A percentile compares a stretch with the other conserved stretches of the same genome.
Evolutionary conservation across 2,888 invertebrate species (phyloP).

Genomic region (Trachelus stipa): DNA sequence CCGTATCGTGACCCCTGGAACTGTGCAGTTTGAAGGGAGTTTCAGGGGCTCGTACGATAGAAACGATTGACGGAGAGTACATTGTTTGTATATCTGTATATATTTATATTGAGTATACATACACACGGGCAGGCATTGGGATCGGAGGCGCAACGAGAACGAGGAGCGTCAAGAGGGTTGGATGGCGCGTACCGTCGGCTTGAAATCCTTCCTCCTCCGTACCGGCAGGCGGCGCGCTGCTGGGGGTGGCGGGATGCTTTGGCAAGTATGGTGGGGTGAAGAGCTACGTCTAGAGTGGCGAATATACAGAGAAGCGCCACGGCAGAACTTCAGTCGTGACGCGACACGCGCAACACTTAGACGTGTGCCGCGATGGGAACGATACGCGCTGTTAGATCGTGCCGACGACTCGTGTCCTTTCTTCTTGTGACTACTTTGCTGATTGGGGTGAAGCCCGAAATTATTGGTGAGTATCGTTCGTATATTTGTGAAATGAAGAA

Average conservation of each 20-base stretch:
- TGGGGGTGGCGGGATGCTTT: constrained; percentile 27
- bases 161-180: constrained; percentile 31
- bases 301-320: constrained; percentile 54
- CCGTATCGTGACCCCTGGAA: not conserved
- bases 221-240: constrained; percentile 32
- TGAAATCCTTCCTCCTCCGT: constrained; percentile 9
- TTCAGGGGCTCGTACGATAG: not conserved
- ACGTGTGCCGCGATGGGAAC: constrained; percentile 3
- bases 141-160: constrained; percentile 22
- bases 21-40: not conserved
- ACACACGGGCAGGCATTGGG: not conserved
- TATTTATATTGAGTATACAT: not conserved
- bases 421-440: constrained; percentile 47
- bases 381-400: not conserved
- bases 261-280: not conserved
- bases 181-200: constrained; percentile 36
- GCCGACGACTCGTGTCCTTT: constrained; percentile 23
- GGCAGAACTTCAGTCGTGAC: constrained; percentile 60
- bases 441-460: constrained; percentile 52
- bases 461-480: constrained; percentile 55
- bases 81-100: too few relatives aligned
- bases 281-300: constrained; percentile 17
- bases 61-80: not conserved
- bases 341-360: constrained; percentile 59
- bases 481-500: not conserved